A percentile compares a stretch with the other conserved stretches of the same genome.
Conservation (phyloP, 2,797 vertebrate genomes). For the Crenichthys baileyi region DNA sequence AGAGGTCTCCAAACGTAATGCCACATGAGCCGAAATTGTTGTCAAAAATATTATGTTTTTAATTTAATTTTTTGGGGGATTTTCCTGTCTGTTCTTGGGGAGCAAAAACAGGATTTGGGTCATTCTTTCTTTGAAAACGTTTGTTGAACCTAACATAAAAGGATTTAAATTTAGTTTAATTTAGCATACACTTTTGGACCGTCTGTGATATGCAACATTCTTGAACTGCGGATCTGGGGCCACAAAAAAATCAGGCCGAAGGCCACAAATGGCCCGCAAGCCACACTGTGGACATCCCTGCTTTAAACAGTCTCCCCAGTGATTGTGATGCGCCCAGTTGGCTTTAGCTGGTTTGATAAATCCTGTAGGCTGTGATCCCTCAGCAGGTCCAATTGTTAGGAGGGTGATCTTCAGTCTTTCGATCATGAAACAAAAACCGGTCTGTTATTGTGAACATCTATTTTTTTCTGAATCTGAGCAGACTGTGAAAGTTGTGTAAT, state of each 20-base stretch:
- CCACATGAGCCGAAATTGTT: not conserved
- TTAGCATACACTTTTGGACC: not conserved
- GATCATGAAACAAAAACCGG: not conserved
- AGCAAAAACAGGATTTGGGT: not conserved
- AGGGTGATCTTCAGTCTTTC: too few relatives aligned
- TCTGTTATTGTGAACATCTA: not conserved
- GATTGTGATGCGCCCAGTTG: not conserved
- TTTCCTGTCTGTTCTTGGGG: not conserved
- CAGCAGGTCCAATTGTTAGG: not conserved
- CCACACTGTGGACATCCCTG: not conserved
- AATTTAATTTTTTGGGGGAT: not conserved
- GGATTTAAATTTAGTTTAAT: not conserved
- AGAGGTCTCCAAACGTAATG: not conserved
- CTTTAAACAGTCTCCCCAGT: not conserved
- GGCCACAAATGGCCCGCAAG: not conserved
- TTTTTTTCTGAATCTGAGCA: not conserved
- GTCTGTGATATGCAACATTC: not conserved
- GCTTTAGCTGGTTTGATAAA: not conserved
- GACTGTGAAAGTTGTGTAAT: not conserved
- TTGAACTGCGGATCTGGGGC: not conserved
- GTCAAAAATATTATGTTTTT: not conserved
- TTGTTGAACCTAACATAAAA: not conserved
- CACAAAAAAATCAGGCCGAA: not conserved
- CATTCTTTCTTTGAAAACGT: not conserved
- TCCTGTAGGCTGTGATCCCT: not conserved